A percentile compares a stretch with the other conserved stretches of the same genome.
Evolutionary conservation across 2,888 invertebrate genomes (phyloP).

Genomic region (Venustoraphidia nigricollis): DNA sequence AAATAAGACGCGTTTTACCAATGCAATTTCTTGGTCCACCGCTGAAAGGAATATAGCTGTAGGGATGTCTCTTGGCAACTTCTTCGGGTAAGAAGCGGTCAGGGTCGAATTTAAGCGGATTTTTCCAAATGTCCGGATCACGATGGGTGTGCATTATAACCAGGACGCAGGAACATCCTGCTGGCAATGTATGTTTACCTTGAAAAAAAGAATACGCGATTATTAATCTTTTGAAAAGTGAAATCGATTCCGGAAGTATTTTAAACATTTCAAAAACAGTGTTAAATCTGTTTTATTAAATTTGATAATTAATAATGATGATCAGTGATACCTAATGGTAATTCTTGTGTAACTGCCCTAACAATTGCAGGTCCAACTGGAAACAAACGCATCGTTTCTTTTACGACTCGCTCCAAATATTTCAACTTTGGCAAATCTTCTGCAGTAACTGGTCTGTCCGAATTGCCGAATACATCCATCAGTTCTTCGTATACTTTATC

Average conservation of each 20-base stretch:
- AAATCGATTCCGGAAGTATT: too few species aligned
- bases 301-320: too few species aligned
- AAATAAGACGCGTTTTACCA: constrained; percentile 21
- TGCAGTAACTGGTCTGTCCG: constrained; percentile 25
- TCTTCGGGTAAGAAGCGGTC: constrained; percentile 40
- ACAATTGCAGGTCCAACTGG: constrained; percentile 11
- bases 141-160: constrained; percentile 30
- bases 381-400: constrained; percentile 16
- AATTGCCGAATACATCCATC: constrained; percentile 28
- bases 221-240: too few species aligned
- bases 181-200: constrained; percentile 31
- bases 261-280: too few species aligned
- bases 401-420: constrained; percentile 15
- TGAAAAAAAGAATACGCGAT: constrained; percentile 9
- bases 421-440: constrained; percentile 12
- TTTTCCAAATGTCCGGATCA: constrained; percentile 35
- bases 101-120: constrained; percentile 40
- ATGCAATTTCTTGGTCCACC: constrained; percentile 34
- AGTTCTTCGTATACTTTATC: constrained; percentile 15
- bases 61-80: constrained; percentile 27
- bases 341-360: constrained; percentile 2
- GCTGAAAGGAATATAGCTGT: constrained; percentile 33
- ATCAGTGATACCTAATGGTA: constrained; percentile 4
- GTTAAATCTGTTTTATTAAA: too few species aligned
- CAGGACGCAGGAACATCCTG: constrained; percentile 30